Evolutionary conservation across 2,113 vertebrate species (phyloP), one percentile per base, ranked within the genome.

Genomic region (Phrynosoma blainvillii): DNA sequence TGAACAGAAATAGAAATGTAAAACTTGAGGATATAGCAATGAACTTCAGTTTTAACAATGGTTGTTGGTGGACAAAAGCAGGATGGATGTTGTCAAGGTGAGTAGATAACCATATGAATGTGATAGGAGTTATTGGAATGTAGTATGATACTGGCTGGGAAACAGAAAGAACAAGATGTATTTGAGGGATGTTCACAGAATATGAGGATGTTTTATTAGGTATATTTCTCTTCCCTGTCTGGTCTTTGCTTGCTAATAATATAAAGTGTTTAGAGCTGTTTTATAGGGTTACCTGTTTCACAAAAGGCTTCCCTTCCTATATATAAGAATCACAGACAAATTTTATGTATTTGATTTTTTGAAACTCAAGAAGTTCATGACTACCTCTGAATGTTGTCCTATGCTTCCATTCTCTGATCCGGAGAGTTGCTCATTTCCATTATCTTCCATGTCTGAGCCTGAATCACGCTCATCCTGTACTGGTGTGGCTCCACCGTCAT

Each of bases 401-500:
- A 96, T 92, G 30, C 97, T 98, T 91, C 96, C 97, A 91, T 95
- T 94, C 89, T 97, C 97, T 52, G 97, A 97, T 90, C 94, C 97
- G 70, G 97, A 97, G 70, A 92, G 97, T 76, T 96, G 96, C n/a
- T 96, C 97, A 12, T 96, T 96, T 84, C 94, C 92, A 92, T 98
- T 98, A 78, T 97, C 97, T 92, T 99, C 98, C 54, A 92, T 96
- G 12, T 98, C 98, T 47, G 99, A 99, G 78, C 94, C 98, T 11
- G 96, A 97, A 86, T 97, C 98, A 74, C 98, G 97, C 88, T 99
- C 99, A 14, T 99, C 99, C 94, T 98, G 98, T 42, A 99, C 99
- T 8, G 99, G 99, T 82, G 99, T 99, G 74, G 98, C 98, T 81
- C 99, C 98, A 82, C 99, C 99, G 82, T 99, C 99, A 95, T 99